phyloP scores from a whole-genome alignment of 2,888 invertebrate genomes.

The Phengaris alcon region DNA sequence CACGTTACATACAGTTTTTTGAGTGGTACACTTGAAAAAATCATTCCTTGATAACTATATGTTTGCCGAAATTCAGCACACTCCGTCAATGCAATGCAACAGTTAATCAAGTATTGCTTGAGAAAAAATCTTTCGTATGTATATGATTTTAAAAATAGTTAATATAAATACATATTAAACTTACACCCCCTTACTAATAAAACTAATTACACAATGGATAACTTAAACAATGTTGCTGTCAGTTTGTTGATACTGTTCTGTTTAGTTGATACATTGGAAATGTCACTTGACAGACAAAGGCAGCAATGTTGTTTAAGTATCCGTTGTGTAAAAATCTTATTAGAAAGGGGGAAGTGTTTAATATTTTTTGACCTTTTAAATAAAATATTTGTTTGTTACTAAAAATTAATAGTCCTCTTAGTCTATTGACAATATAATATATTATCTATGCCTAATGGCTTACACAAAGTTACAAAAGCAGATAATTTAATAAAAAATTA shows the following conservation, averaged over 20 bases:
- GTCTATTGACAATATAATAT: background rate
- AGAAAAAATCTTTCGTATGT: background rate
- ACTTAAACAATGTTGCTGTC: no score
- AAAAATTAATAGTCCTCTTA: background rate
- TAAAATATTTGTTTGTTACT: background rate
- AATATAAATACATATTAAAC: background rate
- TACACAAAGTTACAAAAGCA: constrained; percentile 19
- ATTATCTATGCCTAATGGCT: background rate
- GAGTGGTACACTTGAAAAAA: no score
- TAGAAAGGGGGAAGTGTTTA: background rate
- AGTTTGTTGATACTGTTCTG: no score
- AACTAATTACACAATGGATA: no score
- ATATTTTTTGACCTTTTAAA: background rate
- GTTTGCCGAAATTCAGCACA: no score
- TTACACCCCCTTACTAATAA: no score
- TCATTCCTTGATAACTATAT: no score
- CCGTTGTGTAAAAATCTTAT: no score
- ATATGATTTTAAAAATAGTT: background rate
- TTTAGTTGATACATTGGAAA: no score
- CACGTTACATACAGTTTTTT: no score
- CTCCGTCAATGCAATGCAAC: background rate
- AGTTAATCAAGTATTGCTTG: background rate
- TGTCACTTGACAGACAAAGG: no score
- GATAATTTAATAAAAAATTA: constrained; percentile 37
- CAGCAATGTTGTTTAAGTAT: no score